phyloP scores from a whole-genome alignment of 1,140 invertebrate species.

The Micrasema minimum region DNA sequence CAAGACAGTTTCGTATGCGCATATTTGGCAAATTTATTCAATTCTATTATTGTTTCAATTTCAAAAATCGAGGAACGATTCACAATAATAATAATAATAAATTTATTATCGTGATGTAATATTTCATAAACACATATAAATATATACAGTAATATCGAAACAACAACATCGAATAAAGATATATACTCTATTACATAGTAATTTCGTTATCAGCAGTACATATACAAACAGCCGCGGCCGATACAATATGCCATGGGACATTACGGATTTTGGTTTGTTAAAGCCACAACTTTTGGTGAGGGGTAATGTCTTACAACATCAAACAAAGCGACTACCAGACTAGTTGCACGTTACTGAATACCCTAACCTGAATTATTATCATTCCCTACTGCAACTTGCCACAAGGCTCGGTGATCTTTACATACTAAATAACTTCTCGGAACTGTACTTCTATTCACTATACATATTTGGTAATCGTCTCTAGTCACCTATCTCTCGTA shows the following conservation, averaged over 20 bases:
- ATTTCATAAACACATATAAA: constrained; percentile 39
- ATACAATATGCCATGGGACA: constrained; percentile 12
- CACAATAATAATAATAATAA: constrained; percentile 35
- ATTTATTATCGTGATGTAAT: constrained; percentile 40
- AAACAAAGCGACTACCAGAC: constrained; percentile 34
- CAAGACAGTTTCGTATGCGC: constrained; percentile 41
- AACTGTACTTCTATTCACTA: constrained; percentile 3
- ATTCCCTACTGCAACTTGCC: not conserved
- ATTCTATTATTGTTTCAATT: constrained; percentile 45
- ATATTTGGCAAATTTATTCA: constrained; percentile 48
- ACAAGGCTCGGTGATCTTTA: constrained; percentile 1
- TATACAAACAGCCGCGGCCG: not conserved
- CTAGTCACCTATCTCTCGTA: not conserved
- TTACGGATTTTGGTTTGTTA: not conserved
- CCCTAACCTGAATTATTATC: not conserved
- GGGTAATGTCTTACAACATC: constrained; percentile 10
- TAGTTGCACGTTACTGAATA: constrained; percentile 24
- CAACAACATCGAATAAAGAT: constrained; percentile 53
- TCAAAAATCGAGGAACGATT: constrained; percentile 50
- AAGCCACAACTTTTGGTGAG: constrained; percentile 9
- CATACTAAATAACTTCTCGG: constrained; percentile 19
- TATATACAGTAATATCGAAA: constrained; percentile 49
- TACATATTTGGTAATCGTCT: constrained; percentile 21
- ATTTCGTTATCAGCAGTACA: constrained; percentile 33
- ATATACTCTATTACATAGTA: constrained; percentile 44